phyloP scores from a whole-genome alignment of 2,113 vertebrate genomes.

The Spermophilus dauricus region DNA sequence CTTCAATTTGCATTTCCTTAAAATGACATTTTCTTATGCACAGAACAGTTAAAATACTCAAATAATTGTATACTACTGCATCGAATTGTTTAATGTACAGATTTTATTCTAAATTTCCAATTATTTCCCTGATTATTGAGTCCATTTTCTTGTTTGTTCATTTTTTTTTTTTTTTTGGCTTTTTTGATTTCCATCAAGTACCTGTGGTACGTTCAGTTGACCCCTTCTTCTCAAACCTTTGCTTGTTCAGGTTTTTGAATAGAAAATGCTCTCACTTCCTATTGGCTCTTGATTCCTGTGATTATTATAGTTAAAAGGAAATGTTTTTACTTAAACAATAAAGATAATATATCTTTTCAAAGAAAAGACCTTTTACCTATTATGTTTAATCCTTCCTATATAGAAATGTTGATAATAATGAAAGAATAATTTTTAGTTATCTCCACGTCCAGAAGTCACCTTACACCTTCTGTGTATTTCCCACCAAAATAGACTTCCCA shows the following conservation, averaged over 20 bases:
- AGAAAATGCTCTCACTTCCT: not conserved
- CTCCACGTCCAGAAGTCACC: not conserved
- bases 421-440: not conserved
- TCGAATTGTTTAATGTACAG: not conserved
- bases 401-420: not conserved
- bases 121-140: not conserved
- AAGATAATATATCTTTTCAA: not conserved
- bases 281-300: not conserved
- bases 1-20: not conserved
- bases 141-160: too few species aligned
- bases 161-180: too few species aligned
- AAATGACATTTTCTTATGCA: constrained; percentile 31
- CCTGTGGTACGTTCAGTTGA: not conserved
- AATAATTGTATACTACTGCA: not conserved
- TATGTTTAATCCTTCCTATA: not conserved
- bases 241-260: not conserved
- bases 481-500: not conserved
- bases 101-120: not conserved
- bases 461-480: not conserved
- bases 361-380: not conserved
- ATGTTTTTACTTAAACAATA: not conserved
- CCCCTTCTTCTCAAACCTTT: not conserved
- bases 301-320: not conserved
- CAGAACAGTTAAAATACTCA: constrained; percentile 26
- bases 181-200: not conserved